Evolutionary conservation across 2,888 invertebrate species (phyloP).

Genomic region (Drosophila kokeensis): DNA sequence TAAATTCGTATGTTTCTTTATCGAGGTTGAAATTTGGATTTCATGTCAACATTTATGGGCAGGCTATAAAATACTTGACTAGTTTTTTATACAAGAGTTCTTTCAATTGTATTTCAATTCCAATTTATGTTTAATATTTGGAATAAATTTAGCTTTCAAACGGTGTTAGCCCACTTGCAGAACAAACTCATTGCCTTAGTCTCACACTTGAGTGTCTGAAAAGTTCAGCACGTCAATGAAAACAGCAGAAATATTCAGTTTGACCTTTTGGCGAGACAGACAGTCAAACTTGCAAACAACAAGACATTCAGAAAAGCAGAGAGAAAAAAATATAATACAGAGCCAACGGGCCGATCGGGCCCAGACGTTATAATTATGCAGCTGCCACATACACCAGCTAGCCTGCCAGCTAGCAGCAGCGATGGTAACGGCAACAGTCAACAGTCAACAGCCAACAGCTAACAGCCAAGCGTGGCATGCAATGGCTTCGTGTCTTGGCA

Average conservation of each 20-base stretch:
- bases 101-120: constrained; percentile 13
- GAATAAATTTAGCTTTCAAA: constrained; percentile 13
- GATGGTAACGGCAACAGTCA: constrained; percentile 10
- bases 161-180: constrained; percentile 35
- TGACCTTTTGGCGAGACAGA: constrained; percentile 74
- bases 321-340: constrained; percentile 24
- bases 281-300: constrained; percentile 33
- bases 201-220: constrained; percentile 52
- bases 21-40: background rate
- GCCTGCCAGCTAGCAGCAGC: background rate
- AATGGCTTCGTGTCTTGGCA: constrained; percentile 70
- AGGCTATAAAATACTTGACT: constrained; percentile 12
- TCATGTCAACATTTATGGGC: background rate
- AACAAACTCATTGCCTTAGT: constrained; percentile 52
- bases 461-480: constrained; percentile 61
- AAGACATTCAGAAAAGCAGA: constrained; percentile 23
- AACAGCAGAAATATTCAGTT: constrained; percentile 72
- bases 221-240: constrained; percentile 72
- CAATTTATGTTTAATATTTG: constrained; percentile 4
- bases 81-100: background rate
- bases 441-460: background rate
- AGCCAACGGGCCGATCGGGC: constrained; percentile 65
- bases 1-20: constrained; percentile 2
- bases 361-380: constrained; percentile 79
- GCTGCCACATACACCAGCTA: constrained; percentile 71